Base-by-base conservation (phyloP, 2,888 invertebrate genomes). In the Parnassius glacialis region DNA sequence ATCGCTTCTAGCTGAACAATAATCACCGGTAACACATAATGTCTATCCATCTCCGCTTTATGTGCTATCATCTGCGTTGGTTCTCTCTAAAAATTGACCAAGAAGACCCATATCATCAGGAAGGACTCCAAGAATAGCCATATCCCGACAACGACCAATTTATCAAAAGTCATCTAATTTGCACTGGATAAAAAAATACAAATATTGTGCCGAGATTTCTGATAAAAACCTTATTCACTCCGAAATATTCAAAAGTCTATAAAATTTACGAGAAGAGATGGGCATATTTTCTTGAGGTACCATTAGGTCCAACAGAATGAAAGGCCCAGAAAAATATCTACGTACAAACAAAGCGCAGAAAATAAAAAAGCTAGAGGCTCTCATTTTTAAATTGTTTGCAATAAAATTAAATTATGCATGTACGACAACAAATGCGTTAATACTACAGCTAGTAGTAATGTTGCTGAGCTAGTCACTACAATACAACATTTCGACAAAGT, bases 381-480 rank as follows among this genome's bases (percentile, higher is more conserved):
- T 61, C 42, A 57, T 50, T 52, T 52, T 44, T 63, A 57, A 63
- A 63, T 65, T 10, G 61, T 66, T 11, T 60, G 64, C 61, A 61
- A 62, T 54, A 61, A 59, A 64, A 65, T 63, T 57, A 68, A 68
- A 58, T 48, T 71, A 2, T 57, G 66, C 70, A 2, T 57, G 66
- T 53, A 59, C 50, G 65, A 67, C 53, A 65, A 65, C 57, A 66
- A 68, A 64, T 20, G 48, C 41, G 65, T 65, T 48, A 65, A 65
- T 45, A 65, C 65, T 59, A 65, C 65, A 51, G 64, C 62, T 58
- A 64, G 59, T 51, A 57, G 47, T 53, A 47, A 55, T 47, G 55
- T 55, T 45, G 45, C 55, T 20, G 55, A 55, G 47, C 45, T 12
- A 12, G n/a, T 45, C 12, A 12, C 12, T 12, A 12, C 3, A 12